Evolutionary conservation across 2,888 invertebrate species (phyloP).

Genomic region (Lamellibrachia columna): DNA sequence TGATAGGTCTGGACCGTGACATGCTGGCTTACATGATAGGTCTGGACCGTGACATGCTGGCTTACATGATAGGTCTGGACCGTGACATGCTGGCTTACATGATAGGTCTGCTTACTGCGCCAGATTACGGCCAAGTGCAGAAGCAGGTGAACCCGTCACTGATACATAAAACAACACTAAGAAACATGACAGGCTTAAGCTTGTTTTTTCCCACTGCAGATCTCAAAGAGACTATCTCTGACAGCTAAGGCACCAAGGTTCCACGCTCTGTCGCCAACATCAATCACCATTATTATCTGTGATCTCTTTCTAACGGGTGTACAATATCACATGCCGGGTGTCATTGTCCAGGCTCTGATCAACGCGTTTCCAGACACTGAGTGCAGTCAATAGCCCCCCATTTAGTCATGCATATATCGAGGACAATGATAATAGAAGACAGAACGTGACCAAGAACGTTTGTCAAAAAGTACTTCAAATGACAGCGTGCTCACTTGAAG

Average conservation of each 20-base stretch:
- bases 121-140: not conserved
- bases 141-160: not conserved
- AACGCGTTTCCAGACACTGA: not conserved
- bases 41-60: no score
- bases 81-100: not conserved
- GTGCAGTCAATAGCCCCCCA: not conserved
- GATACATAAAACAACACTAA: not conserved
- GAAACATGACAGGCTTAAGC: not conserved
- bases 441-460: not conserved
- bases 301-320: conserved; percentile 16
- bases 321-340: not conserved
- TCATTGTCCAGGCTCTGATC: not conserved
- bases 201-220: not conserved
- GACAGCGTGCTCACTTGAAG: not conserved
- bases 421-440: not conserved
- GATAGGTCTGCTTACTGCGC: not conserved
- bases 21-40: no score
- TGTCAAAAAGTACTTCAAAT: not conserved
- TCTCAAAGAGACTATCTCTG: not conserved
- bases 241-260: not conserved
- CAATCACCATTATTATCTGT: not conserved
- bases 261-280: not conserved
- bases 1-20: not conserved
- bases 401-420: not conserved
- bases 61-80: no score